Conservation (phyloP, 2,797 vertebrate species). For the Epinephelus awoara region DNA sequence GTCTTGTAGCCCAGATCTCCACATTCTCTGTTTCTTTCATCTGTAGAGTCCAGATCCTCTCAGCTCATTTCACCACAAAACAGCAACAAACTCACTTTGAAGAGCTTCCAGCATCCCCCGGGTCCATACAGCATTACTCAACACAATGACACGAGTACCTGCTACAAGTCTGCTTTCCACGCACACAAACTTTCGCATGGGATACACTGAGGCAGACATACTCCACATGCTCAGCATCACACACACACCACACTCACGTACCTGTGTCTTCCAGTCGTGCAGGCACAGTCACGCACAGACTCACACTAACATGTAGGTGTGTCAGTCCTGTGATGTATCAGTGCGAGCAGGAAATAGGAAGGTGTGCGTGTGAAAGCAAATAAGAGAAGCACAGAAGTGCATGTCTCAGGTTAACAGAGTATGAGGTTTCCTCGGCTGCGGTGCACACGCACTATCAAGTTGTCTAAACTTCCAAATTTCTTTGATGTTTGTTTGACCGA, state of each 20-base stretch:
- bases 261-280: background rate
- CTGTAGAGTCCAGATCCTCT: conserved; percentile 67
- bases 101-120: conserved; percentile 65
- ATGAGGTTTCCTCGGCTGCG: conserved; percentile 42
- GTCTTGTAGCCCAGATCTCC: conserved; percentile 38
- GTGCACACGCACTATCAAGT: conserved; percentile 46
- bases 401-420: conserved; percentile 46
- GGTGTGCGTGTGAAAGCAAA: conserved; percentile 45
- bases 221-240: conserved; percentile 33
- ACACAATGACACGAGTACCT: conserved; percentile 64
- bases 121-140: conserved; percentile 60
- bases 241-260: background rate
- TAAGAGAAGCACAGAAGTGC: conserved; percentile 26
- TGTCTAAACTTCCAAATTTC: conserved; percentile 63
- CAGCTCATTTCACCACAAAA: conserved; percentile 67
- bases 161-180: conserved; percentile 43
- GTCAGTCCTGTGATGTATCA: conserved; percentile 31
- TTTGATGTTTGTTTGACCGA: conserved; percentile 75
- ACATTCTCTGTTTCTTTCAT: conserved; percentile 60
- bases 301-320: conserved; percentile 24
- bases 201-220: conserved; percentile 22
- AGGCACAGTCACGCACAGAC: conserved; percentile 16
- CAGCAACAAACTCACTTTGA: conserved; percentile 70
- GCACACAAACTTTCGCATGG: conserved; percentile 38
- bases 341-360: conserved; percentile 19